These are phyloP conservation scores for Toxostoma redivivum DNA, from an alignment of 2,113 vertebrate genomes.

Conservation along the genomic window DNA sequence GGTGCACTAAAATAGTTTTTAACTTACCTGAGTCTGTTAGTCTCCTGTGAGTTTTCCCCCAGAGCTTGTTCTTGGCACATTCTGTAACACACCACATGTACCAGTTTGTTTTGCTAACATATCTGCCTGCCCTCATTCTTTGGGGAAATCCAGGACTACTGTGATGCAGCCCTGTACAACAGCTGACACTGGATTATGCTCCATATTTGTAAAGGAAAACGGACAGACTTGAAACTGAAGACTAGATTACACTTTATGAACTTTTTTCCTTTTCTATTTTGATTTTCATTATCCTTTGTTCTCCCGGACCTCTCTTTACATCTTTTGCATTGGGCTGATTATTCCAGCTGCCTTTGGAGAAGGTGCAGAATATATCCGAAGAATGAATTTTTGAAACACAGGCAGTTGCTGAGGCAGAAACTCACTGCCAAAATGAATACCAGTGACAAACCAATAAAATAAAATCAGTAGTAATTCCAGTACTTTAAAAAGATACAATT, in stretches of 20 bases:
- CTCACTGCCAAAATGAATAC: neutral
- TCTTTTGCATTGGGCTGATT: neutral
- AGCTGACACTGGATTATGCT: neutral
- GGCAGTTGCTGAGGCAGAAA: neutral
- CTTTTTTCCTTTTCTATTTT: neutral
- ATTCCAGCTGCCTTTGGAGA: neutral
- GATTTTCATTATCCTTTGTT: neutral
- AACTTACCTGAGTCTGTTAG: neutral
- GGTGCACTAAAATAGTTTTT: neutral
- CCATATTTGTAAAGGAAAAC: neutral
- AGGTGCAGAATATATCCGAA: neutral
- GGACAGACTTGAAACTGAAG: neutral
- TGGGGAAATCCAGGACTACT: neutral
- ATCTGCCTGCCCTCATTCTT: neutral
- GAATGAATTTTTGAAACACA: neutral
- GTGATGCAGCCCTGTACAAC: neutral
- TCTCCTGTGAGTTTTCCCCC: neutral
- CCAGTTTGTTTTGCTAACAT: neutral
- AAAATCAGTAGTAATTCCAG: neutral
- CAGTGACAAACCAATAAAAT: neutral
- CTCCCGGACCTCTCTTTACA: neutral
- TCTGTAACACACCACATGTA: neutral
- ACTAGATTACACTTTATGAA: neutral
- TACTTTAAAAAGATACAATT: neutral
- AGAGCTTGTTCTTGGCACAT: neutral